Evolutionary conservation across 2,888 invertebrate genomes (phyloP), one percentile per base, ranked within the genome.

Genomic region (Meganola albula): DNA sequence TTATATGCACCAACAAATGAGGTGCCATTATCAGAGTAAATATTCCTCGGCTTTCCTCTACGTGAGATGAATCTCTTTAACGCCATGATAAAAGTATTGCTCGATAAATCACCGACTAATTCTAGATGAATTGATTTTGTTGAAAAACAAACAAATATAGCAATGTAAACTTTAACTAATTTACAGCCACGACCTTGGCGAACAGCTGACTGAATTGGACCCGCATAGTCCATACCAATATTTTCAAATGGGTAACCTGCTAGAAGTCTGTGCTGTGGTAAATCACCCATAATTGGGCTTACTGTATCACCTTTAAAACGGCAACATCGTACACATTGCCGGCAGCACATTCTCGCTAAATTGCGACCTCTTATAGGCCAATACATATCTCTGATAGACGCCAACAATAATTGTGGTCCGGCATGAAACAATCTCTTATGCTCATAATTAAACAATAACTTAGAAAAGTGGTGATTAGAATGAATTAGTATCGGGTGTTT

Each of bases 401-500:
- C 36, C 2, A 40, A 8, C 2, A 40, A 7, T 12, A 40, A 1
- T 5, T 36, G 30, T 1, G 36, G 35, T 7, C 33, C 33, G 1
- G 36, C 33, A 7, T 37, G 40, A 9, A 36, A 7, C 2, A 9
- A 31, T 1, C 1, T 10, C 2, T 12, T 3, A 23, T 40, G 33
- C 10, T 31, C 21, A 6, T 10, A 18, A 13, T 16, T n/a, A 20
- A 31, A 37, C 22, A 27, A 36, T 4, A 34, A 18, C 31, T 31
- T 34, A 4, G 37, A 34, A 18, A 37, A 21, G 2, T 1, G 16
- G 18, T 37, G 37, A 1, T 21, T 2, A 0, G 41, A 25, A 8
- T 38, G 37, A 9, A 41, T 14, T 1, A 38, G 13, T n/a, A 46
- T 38, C 1, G 45, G 42, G 27, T 42, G 40, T 12, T 27, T 42